These are phyloP conservation scores for Sminthopsis crassicaudata DNA, from an alignment of 2,113 vertebrate genomes.

Conservation along the genomic window DNA sequence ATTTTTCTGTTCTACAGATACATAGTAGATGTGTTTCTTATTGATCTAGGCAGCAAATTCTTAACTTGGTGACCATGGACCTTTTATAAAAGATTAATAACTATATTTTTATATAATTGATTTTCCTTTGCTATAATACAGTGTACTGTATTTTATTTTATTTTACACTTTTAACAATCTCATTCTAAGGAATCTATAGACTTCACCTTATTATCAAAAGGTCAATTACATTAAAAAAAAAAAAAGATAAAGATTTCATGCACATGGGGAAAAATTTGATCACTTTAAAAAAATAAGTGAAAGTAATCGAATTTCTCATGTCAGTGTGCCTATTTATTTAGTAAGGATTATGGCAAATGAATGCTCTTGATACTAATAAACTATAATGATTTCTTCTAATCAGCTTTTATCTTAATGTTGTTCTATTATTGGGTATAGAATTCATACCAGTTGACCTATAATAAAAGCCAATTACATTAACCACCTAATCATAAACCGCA, in stretches of 20 bases:
- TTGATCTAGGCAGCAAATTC: conserved; percentile 35
- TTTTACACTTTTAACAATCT: neutral
- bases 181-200: neutral
- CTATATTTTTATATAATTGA: neutral
- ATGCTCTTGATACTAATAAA: conserved; percentile 72
- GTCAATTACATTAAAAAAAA: neutral
- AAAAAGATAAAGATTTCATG: neutral
- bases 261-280: neutral
- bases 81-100: neutral
- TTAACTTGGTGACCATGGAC: neutral
- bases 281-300: conserved; percentile 41
- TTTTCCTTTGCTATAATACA: neutral
- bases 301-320: conserved; percentile 49
- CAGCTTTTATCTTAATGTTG: conserved; percentile 67
- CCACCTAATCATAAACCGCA: conserved; percentile 52
- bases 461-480: conserved; percentile 71
- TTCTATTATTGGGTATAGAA: conserved; percentile 66
- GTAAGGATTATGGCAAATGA: conserved; percentile 57
- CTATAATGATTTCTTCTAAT: conserved; percentile 66
- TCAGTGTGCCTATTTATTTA: conserved; percentile 57
- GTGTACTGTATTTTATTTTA: too few relatives aligned
- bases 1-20: neutral
- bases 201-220: neutral
- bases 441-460: conserved; percentile 72
- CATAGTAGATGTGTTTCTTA: conserved; percentile 10